These are phyloP conservation scores for Collichthys lucidus DNA, from an alignment of 2,113 vertebrate genomes.

Conservation along the genomic window DNA sequence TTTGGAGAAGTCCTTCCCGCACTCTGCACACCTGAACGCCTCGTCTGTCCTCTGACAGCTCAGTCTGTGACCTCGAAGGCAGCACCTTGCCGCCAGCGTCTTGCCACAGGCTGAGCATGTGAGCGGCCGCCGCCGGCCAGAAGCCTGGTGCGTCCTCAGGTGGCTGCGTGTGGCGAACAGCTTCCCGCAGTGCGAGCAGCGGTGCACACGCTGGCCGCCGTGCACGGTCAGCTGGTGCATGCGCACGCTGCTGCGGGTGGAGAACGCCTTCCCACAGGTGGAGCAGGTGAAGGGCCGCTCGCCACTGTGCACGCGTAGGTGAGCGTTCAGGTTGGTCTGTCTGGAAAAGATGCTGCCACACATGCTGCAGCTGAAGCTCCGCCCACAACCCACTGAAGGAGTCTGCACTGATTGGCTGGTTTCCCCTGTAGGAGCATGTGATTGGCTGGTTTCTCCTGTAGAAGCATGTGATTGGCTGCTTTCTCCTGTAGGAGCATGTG, in stretches of 20 bases:
- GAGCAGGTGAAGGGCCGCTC: slow-evolving; percentile 50
- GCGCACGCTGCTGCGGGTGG: slow-evolving; percentile 9
- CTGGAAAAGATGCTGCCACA: slow-evolving; percentile 42
- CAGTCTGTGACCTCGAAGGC: slow-evolving; percentile 32
- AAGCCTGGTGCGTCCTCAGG: slow-evolving; percentile 36
- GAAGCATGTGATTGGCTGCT: no score
- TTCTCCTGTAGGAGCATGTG: no score
- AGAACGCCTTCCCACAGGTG: slow-evolving; percentile 33
- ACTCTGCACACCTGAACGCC: slow-evolving; percentile 46
- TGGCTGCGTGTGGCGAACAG: slow-evolving; percentile 53
- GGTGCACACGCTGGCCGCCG: background rate
- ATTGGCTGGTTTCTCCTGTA: background rate
- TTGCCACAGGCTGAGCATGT: slow-evolving; percentile 31
- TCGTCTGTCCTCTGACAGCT: slow-evolving; percentile 9
- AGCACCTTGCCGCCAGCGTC: slow-evolving; percentile 34
- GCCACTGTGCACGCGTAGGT: slow-evolving; percentile 17
- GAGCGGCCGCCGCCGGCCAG: background rate
- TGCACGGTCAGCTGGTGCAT: slow-evolving; percentile 34
- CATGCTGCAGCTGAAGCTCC: slow-evolving; percentile 20
- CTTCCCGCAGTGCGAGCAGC: slow-evolving; percentile 42
- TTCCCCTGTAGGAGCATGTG: background rate
- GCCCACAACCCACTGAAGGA: background rate
- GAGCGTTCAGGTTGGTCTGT: slow-evolving; percentile 29
- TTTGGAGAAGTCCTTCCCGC: slow-evolving; percentile 59
- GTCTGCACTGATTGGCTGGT: slow-evolving; percentile 4